Conservation (phyloP, 1,140 invertebrate species). For the Brachionus sp. region DNA sequence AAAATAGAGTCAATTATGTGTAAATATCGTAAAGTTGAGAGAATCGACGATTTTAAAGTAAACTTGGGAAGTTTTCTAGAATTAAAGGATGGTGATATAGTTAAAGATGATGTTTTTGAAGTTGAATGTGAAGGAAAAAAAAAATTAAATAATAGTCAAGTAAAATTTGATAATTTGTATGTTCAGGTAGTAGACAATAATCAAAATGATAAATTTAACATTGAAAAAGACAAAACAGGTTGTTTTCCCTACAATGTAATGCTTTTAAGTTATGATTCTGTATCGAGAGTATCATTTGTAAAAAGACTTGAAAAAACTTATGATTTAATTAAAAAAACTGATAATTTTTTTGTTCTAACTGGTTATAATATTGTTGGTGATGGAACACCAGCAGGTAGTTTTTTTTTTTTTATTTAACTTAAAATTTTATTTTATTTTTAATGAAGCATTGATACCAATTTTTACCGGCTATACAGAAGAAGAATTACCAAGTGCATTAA, state of each 20-base stretch:
- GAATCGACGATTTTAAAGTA: slow-evolving; percentile 17
- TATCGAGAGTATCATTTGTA: background rate
- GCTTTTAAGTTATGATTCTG: slow-evolving; percentile 17
- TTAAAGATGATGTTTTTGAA: slow-evolving; percentile 27
- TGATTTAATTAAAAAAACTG: background rate
- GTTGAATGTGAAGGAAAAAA: background rate
- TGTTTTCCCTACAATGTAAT: slow-evolving; percentile 6
- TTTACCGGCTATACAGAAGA: slow-evolving; percentile 78
- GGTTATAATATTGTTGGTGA: slow-evolving; percentile 85
- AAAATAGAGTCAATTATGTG: background rate
- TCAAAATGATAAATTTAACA: background rate
- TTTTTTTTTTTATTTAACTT: background rate
- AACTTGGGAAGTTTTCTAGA: background rate
- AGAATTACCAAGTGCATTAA: slow-evolving; percentile 76
- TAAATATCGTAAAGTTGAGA: background rate
- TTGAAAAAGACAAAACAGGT: background rate
- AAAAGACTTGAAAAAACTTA: background rate
- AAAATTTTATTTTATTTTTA: background rate
- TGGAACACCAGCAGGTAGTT: slow-evolving; percentile 69
- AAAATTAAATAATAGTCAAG: background rate
- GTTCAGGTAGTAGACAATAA: background rate
- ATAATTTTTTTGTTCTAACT: background rate
- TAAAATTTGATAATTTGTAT: slow-evolving; percentile 20
- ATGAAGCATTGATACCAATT: slow-evolving; percentile 64
- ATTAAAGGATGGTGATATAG: background rate